Base-by-base conservation (phyloP, 92 coral and sea anemone species). In the Actinernus sp. region DNA sequence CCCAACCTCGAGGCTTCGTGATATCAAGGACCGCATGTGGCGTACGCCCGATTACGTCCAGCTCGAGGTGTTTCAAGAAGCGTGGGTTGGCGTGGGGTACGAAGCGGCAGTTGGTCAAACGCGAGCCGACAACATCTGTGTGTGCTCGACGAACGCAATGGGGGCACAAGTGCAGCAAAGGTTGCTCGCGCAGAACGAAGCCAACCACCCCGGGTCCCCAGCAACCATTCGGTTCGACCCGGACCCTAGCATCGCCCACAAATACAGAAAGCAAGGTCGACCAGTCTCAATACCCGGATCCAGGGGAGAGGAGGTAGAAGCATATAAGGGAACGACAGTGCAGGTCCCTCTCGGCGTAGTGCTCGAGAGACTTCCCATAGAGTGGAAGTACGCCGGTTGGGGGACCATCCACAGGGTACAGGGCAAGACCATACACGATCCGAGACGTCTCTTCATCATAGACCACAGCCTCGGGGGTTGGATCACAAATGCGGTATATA, bases 401-500 rank as follows among this genome's bases (percentile, higher is more conserved):
- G 50, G 66, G 4, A 59, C 66, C 24, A 25, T 58, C 50, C 65
- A 58, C n/a, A n/a, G n/a, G n/a, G n/a, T n/a, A n/a, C n/a, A n/a
- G n/a, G n/a, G n/a, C n/a, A n/a, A n/a, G n/a, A n/a, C n/a, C n/a
- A n/a, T n/a, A n/a, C n/a, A n/a, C n/a, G n/a, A n/a, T n/a, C n/a
- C n/a, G n/a, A n/a, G n/a, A n/a, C n/a, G n/a, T n/a, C n/a, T n/a
- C n/a, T n/a, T n/a, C n/a, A n/a, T n/a, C n/a, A n/a, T n/a, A n/a
- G n/a, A n/a, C n/a, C n/a, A n/a, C n/a, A n/a, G n/a, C n/a, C n/a
- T n/a, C n/a, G n/a, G n/a, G n/a, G 48, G 78, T 6, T 71, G 78
- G 78, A 51, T 71, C 24, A n/a, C 30, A 31, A 71, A 71, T 6
- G 78, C 78, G 0, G 78, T 71, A 0, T 71, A 71, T 14, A 58